phyloP scores from a whole-genome alignment of 2,797 vertebrate genomes.

The Cynodonichthys magdalenae region DNA sequence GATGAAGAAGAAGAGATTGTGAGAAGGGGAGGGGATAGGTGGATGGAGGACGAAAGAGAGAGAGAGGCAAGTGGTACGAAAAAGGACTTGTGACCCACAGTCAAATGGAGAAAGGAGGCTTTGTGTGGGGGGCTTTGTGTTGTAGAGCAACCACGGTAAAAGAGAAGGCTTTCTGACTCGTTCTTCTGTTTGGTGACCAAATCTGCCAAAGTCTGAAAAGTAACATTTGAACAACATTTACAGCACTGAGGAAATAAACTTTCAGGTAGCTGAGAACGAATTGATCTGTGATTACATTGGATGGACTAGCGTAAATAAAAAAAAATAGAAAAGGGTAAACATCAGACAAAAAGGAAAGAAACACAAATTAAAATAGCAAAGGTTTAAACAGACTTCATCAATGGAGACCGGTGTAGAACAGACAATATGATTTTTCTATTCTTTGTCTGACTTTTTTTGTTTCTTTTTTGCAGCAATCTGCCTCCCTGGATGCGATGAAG shows the following conservation, averaged over 20 bases:
- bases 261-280: constrained; percentile 12
- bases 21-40: constrained; percentile 78
- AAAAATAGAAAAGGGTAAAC: constrained; percentile 12
- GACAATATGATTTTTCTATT: constrained; percentile 33
- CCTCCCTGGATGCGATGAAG: constrained; percentile 94
- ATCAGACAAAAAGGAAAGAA: constrained; percentile 15
- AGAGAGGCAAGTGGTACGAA: constrained; percentile 79
- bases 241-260: constrained; percentile 1
- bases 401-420: constrained; percentile 20
- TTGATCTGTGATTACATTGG: constrained; percentile 7
- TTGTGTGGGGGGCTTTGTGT: constrained; percentile 92
- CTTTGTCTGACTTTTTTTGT: constrained; percentile 63
- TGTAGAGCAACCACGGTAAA: constrained; percentile 89
- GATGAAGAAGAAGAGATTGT: constrained; percentile 72
- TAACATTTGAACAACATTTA: constrained; percentile 33
- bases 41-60: constrained; percentile 73
- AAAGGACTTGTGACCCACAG: constrained; percentile 98
- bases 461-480: constrained; percentile 89
- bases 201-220: constrained; percentile 38
- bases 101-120: constrained; percentile 92
- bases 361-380: constrained; percentile 16
- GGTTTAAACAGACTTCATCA: constrained; percentile 32
- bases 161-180: constrained; percentile 80
- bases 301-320: not conserved
- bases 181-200: constrained; percentile 74